Percentiles rank a stretch among this genome's conserved stretches.
Conservation (phyloP, 2,113 vertebrate genomes). For the Tretioscincus oriximinensis region DNA sequence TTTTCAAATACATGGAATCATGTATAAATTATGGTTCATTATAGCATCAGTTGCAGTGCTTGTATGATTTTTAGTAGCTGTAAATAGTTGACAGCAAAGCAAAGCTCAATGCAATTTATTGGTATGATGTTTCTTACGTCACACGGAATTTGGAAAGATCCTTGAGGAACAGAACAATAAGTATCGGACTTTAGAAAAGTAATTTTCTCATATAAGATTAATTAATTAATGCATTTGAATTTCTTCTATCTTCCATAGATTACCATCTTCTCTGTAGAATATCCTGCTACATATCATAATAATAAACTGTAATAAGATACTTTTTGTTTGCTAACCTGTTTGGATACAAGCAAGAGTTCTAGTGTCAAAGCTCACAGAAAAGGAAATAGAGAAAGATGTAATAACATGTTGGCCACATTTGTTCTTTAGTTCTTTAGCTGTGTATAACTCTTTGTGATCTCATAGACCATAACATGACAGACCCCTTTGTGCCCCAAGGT, state of each 20-base stretch:
- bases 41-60: conserved; percentile 15
- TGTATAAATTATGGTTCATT: conserved; percentile 22
- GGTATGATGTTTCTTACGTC: conserved; percentile 9
- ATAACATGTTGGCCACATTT: too few relatives aligned
- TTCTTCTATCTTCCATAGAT: not conserved
- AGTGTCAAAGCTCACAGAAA: not conserved
- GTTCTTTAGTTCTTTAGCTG: too few relatives aligned
- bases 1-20: conserved; percentile 9
- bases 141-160: not conserved
- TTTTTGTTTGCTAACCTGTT: not conserved
- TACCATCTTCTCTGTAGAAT: not conserved
- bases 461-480: too few relatives aligned
- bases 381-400: not conserved
- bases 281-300: not conserved
- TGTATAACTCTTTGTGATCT: too few relatives aligned
- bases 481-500: too few relatives aligned
- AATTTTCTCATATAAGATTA: conserved; percentile 13
- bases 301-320: not conserved
- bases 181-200: not conserved
- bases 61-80: conserved; percentile 4
- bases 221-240: not conserved
- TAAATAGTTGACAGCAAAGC: conserved; percentile 5
- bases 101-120: conserved; percentile 13
- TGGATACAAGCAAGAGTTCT: not conserved
- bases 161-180: conserved; percentile 15